Evolutionary conservation across 2,888 invertebrate genomes (phyloP).

Genomic region (Eristalinus aeneus): DNA sequence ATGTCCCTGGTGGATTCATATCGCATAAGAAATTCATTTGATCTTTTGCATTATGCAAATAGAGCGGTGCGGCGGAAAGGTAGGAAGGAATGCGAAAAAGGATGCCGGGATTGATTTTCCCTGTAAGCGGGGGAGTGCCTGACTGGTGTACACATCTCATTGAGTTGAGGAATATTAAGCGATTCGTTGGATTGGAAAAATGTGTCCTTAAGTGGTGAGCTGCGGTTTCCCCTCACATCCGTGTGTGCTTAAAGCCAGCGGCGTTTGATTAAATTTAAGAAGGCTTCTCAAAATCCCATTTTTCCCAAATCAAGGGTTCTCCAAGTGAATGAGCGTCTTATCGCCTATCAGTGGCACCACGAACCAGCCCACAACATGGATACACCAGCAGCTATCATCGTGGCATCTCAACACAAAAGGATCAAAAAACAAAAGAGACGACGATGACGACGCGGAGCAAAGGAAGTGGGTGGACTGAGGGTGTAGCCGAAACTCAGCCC

Average conservation of each 20-base stretch:
- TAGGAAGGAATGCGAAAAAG: neutral
- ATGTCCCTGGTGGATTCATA: conserved; percentile 65
- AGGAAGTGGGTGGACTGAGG: neutral
- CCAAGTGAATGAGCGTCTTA: neutral
- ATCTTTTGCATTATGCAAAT: conserved; percentile 71
- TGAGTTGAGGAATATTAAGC: conserved; percentile 68
- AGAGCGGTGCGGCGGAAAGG: conserved; percentile 17
- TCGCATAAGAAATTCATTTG: conserved; percentile 70
- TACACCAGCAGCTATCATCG: neutral
- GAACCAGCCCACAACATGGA: neutral
- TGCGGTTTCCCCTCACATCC: conserved; percentile 11
- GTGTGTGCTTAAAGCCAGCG: neutral
- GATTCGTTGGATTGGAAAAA: conserved; percentile 67
- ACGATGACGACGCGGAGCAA: neutral
- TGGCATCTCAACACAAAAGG: neutral
- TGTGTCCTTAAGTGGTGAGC: conserved; percentile 53
- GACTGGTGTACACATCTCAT: conserved; percentile 38
- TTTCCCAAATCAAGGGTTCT: conserved; percentile 6
- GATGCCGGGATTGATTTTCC: conserved; percentile 56
- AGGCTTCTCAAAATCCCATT: conserved; percentile 38
- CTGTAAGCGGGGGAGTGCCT: conserved; percentile 18
- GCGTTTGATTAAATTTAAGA: neutral
- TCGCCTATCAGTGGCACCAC: neutral
- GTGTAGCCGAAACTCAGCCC: conserved; percentile 23
- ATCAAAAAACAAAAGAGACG: neutral